Base-by-base conservation (phyloP, 30 jellyfish, hydroid and myxozoan genomes). In the Mastigias papua region DNA sequence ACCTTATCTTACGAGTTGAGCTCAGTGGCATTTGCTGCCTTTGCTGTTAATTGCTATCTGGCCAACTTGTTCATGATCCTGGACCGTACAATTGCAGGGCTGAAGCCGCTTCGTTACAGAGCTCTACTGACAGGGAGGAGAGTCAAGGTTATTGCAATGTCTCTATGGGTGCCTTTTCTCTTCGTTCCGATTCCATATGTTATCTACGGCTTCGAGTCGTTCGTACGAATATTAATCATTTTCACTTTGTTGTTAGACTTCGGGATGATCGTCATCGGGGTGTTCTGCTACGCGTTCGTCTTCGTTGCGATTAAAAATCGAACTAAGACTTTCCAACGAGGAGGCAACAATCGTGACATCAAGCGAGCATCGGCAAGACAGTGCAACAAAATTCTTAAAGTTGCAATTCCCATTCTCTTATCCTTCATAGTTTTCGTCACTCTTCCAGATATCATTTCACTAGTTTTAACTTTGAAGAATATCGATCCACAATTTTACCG, bases 101-200 rank as follows among this genome's bases (percentile, higher is more conserved):
- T 82, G 34, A 37, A 61, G 21, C 84, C 91, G 54, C 31, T 82
- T 34, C 73, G 63, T 28, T 82, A 82, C 63, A 32, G 84, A 26
- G 26, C 81, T 25, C 10, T 82, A 9, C 49, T 82, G 0, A 26
- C 91, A 30, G n/a, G 46, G 6, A 27, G 81, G 11, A 69, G 91
- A n/a, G 83, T 82, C 57, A 82, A 71, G 48, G 58, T 69, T 37
- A 51, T 49, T 6, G 74, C 51, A 20, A 66, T 67, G 21, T 33
- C 37, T n/a, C 77, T 82, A n/a, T 82, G 91, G 91, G 48, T 46
- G n/a, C 83, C 81, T 64, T 42, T 69, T 33, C 84, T 82, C 29
- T 48, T 82, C n/a, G 31, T 54, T 1, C 91, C 91, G 64, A n/a
- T 82, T 35, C 67, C 35, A 15, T 82, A 82, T 50, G 42, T 67